Evolutionary conservation across 1,140 invertebrate genomes (phyloP).

Genomic region (Dendroctonus valens): DNA sequence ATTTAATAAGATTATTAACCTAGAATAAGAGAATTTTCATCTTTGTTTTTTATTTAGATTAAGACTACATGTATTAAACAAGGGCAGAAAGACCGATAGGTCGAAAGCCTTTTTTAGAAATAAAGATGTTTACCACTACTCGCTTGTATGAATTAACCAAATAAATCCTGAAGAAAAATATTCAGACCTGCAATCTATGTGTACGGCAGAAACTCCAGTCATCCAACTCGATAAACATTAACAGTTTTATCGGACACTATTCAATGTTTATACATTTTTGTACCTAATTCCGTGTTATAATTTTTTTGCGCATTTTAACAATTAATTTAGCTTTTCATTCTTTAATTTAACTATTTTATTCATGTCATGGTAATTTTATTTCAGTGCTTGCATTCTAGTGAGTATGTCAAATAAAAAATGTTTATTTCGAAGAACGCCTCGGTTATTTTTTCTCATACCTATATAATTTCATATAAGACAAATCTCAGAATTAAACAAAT

Average conservation of each 20-base stretch:
- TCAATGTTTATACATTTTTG: neutral
- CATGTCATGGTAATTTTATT: neutral
- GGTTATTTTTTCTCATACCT: neutral
- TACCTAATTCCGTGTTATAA: too few relatives aligned
- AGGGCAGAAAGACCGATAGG: too few relatives aligned
- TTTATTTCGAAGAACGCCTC: neutral
- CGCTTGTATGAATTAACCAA: too few relatives aligned
- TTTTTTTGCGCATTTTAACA: too few relatives aligned
- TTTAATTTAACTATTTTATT: too few relatives aligned
- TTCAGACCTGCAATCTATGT: neutral
- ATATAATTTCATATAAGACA: neutral
- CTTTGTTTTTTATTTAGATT: too few relatives aligned
- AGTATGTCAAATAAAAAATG: neutral
- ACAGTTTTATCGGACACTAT: slow-evolving; percentile 1
- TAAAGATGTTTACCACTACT: too few relatives aligned
- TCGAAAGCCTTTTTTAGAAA: too few relatives aligned
- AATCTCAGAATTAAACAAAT: neutral
- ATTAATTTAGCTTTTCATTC: too few relatives aligned
- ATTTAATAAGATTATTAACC: too few relatives aligned
- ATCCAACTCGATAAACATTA: slow-evolving; percentile 1
- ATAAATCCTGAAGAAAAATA: slow-evolving; percentile 2
- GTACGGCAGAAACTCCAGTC: slow-evolving; percentile 3
- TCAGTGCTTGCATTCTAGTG: neutral
- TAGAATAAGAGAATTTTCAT: too few relatives aligned
- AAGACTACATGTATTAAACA: too few relatives aligned